These are phyloP conservation scores for Campaea margaritaria DNA, from an alignment of 2,888 invertebrate genomes.

Conservation along the genomic window DNA sequence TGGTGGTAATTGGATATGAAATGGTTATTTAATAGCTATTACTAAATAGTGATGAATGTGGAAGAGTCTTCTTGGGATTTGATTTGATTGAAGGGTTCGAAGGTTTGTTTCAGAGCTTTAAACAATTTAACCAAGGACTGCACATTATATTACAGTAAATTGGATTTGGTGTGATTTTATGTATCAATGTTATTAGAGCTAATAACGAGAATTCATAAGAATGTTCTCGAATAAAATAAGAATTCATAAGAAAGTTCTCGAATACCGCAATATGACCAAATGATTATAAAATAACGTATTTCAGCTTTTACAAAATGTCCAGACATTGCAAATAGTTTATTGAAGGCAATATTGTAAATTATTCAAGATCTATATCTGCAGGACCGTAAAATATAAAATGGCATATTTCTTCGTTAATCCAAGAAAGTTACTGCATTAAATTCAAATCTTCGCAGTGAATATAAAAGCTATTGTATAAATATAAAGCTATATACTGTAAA, in stretches of 20 bases:
- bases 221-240: too few species aligned
- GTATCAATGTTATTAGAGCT: too few species aligned
- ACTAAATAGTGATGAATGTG: background rate
- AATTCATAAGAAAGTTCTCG: too few species aligned
- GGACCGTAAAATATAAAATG: background rate
- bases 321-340: constrained; percentile 1
- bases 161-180: too few species aligned
- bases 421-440: constrained; percentile 23
- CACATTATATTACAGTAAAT: too few species aligned
- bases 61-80: background rate
- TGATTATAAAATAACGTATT: background rate
- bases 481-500: constrained; percentile 2
- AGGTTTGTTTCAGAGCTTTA: too few species aligned
- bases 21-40: background rate
- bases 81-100: too few species aligned
- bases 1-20: constrained; percentile 15
- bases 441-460: constrained; percentile 5
- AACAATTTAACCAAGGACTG: too few species aligned
- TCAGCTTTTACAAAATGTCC: background rate
- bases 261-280: background rate
- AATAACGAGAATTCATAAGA: too few species aligned
- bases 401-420: constrained; percentile 6
- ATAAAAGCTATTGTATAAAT: constrained; percentile 8
- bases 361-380: constrained; percentile 13
- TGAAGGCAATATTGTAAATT: constrained; percentile 24